Evolutionary conservation across 2,888 invertebrate genomes (phyloP).

Genomic region (Muscina levida): DNA sequence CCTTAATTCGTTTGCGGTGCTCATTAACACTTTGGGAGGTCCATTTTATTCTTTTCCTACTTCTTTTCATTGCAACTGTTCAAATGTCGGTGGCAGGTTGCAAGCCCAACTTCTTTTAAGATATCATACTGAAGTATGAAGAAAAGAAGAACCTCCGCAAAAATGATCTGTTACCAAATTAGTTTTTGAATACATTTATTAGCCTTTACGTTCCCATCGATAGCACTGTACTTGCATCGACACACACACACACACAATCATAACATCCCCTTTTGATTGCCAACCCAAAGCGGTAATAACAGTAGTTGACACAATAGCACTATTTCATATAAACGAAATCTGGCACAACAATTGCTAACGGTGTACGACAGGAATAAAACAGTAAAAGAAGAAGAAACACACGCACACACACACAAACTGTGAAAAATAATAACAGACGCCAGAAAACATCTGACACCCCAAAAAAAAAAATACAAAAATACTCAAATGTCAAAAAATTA

Average conservation of each 20-base stretch:
- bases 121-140: no score
- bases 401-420: no score
- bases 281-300: conserved; percentile 8
- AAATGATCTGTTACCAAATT: no score
- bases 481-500: conserved; percentile 6
- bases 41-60: no score
- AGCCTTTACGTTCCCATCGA: neutral
- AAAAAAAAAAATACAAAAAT: conserved; percentile 23
- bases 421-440: conserved; percentile 45
- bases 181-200: no score
- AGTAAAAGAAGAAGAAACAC: neutral
- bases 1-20: no score
- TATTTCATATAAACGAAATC: conserved; percentile 1
- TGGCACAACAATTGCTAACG: conserved; percentile 14
- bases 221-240: conserved; percentile 12
- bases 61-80: no score
- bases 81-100: no score
- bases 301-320: conserved; percentile 17
- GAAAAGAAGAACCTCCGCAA: no score
- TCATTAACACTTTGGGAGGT: no score
- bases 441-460: conserved; percentile 54
- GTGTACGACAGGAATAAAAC: neutral
- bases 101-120: no score
- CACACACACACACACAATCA: neutral
- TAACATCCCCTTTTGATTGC: neutral